Base-by-base conservation (phyloP, 2,888 invertebrate genomes). In the Allygus modestus region DNA sequence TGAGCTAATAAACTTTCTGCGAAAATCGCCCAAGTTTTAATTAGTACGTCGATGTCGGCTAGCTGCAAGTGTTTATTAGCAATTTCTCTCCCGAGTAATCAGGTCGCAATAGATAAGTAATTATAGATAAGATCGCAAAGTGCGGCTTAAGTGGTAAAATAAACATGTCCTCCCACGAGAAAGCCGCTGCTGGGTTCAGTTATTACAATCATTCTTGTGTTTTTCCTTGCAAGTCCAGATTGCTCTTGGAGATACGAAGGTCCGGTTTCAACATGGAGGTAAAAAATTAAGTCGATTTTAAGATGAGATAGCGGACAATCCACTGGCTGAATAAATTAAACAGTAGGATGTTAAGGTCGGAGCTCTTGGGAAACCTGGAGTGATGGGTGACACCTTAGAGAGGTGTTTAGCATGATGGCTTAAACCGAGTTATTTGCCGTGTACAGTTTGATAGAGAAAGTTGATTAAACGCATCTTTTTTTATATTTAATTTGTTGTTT, bases 151-250 rank as follows among this genome's bases (percentile, higher is more conserved):
- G 71, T 41, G 37, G 71, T 71, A 71, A 71, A 71, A 71, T 71
- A 71, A 71, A 71, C 71, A 71, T 71, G 71, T 71, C 71, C 37
- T 41, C 71, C 33, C 41, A 41, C 71, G 37, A 9, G 69, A 4
- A 9, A 54, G 7, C 54, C 9, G 2, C 1, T 12, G 12, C 11
- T 17, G 2, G 33, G 37, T 71, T 41, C 71, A 23, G 20, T 71
- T 71, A 71, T 71, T 71, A 71, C 71, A 41, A 71, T 41, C 71
- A 71, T 71, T 71, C 71, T 71, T 71, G 71, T 71, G 71, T 71
- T 71, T 71, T 71, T 33, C 71, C 71, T 20, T 7, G 37, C 71
- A 12, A 23, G 71, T 71, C 20, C 15, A n/a, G 71, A 71, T 71
- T 71, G 71, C 23, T 41, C 23, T 0, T 31, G 26, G 33, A n/a